Conservation (phyloP, 1,140 invertebrate genomes). For the Nebria ingens region DNA sequence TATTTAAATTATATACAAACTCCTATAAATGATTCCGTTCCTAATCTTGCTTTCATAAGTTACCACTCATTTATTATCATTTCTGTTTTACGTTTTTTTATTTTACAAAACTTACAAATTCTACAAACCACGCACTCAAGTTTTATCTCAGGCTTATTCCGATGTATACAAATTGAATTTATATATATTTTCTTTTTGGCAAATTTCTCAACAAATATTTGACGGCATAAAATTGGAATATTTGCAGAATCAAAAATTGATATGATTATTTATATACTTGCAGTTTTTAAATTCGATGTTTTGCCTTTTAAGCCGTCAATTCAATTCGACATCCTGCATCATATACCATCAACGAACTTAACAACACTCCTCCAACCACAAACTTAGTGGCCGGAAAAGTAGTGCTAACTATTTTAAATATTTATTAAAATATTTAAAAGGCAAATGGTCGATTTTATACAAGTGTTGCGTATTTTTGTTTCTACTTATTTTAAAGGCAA, state of each 20-base stretch:
- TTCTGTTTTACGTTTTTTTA: neutral
- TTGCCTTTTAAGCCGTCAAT: too few relatives aligned
- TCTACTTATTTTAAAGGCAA: conserved; percentile 1
- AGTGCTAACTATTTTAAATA: too few relatives aligned
- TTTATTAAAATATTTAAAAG: too few relatives aligned
- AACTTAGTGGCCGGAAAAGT: too few relatives aligned
- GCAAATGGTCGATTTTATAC: too few relatives aligned
- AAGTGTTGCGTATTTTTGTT: too few relatives aligned
- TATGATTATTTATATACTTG: neutral
- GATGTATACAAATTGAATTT: neutral
- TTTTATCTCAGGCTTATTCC: neutral
- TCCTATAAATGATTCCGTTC: neutral
- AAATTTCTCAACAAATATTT: too few relatives aligned
- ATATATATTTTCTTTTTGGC: neutral
- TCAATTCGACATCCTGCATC: too few relatives aligned
- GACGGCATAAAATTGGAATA: neutral
- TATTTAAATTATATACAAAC: conserved; percentile 9
- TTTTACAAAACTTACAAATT: conserved; percentile 8
- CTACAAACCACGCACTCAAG: neutral
- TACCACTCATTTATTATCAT: neutral
- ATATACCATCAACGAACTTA: too few relatives aligned
- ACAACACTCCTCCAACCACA: too few relatives aligned
- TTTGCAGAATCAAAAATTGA: neutral
- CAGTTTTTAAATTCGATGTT: too few relatives aligned
- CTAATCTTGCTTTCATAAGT: neutral